These are phyloP conservation scores for Archaeoteleia sp. DNA, from an alignment of 2,888 invertebrate species.

Conservation along the genomic window DNA sequence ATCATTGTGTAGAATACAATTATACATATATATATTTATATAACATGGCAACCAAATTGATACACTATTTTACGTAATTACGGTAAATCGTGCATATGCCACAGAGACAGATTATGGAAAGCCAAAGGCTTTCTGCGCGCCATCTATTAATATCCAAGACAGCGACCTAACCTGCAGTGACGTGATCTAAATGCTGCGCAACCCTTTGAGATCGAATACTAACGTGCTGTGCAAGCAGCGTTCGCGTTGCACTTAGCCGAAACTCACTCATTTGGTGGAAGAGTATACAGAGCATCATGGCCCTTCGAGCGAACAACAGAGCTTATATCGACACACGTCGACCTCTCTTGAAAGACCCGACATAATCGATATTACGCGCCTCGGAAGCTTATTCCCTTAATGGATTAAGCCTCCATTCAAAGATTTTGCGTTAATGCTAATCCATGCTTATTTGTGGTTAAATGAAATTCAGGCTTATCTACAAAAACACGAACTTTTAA, in stretches of 20 bases:
- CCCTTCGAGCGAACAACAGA: constrained; percentile 32
- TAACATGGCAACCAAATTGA: constrained; percentile 5
- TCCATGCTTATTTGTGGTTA: constrained; percentile 16
- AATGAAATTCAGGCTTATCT: too few relatives aligned
- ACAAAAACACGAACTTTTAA: too few relatives aligned
- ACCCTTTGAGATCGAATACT: constrained; percentile 53
- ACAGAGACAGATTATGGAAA: constrained; percentile 37
- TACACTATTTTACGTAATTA: constrained; percentile 14
- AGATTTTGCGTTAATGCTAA: constrained; percentile 16
- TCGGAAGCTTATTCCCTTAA: constrained; percentile 34
- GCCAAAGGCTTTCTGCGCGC: constrained; percentile 24
- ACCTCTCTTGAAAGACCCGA: constrained; percentile 30
- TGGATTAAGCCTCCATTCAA: constrained; percentile 19
- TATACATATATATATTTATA: too few relatives aligned
- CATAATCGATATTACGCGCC: constrained; percentile 46
- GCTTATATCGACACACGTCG: constrained; percentile 47
- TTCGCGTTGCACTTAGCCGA: constrained; percentile 46
- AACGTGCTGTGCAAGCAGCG: constrained; percentile 44
- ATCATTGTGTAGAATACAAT: too few relatives aligned
- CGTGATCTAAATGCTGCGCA: constrained; percentile 56
- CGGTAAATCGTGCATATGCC: constrained; percentile 25
- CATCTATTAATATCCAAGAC: constrained; percentile 45
- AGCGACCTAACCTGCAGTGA: constrained; percentile 49
- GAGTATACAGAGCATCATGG: constrained; percentile 41
- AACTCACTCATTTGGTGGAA: constrained; percentile 49